phyloP scores from a whole-genome alignment of 2,888 invertebrate species.

The Pharmacophagus antenor region DNA sequence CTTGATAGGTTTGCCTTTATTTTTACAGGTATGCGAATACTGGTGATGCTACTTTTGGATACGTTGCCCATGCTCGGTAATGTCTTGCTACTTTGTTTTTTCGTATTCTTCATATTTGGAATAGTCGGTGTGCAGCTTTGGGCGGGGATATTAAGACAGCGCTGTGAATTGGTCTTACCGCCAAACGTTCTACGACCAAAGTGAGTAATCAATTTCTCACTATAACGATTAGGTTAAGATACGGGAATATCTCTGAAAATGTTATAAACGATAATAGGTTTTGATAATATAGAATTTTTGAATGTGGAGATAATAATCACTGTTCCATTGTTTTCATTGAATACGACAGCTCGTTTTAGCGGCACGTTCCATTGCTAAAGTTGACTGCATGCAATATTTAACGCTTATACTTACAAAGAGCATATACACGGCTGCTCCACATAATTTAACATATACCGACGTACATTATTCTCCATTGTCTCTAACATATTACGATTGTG shows the following conservation, averaged over 20 bases:
- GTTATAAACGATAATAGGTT: not conserved
- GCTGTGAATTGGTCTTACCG: slow-evolving; percentile 91
- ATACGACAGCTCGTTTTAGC: slow-evolving; percentile 66
- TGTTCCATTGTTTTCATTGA: slow-evolving; percentile 64
- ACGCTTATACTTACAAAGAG: slow-evolving; percentile 67
- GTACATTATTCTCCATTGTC: slow-evolving; percentile 57
- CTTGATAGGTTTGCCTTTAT: too few relatives aligned
- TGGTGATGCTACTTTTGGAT: slow-evolving; percentile 98
- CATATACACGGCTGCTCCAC: slow-evolving; percentile 64
- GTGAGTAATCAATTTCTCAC: slow-evolving; percentile 80
- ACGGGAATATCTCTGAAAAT: not conserved
- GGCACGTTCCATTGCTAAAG: slow-evolving; percentile 75
- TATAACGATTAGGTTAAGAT: not conserved
- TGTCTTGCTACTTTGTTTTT: slow-evolving; percentile 98
- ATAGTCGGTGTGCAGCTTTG: slow-evolving; percentile 99
- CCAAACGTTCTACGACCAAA: slow-evolving; percentile 85
- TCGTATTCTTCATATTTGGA: slow-evolving; percentile 99
- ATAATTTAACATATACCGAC: slow-evolving; percentile 48
- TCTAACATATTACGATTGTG: slow-evolving; percentile 59
- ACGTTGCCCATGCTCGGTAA: slow-evolving; percentile 99
- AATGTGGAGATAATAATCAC: slow-evolving; percentile 33
- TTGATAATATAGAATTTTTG: not conserved
- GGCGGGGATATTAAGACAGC: slow-evolving; percentile 97
- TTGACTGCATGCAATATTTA: slow-evolving; percentile 82
- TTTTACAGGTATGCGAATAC: slow-evolving; percentile 96